Evolutionary conservation across 2,797 vertebrate species (phyloP).

Genomic region (Enteromius trimaculatus): DNA sequence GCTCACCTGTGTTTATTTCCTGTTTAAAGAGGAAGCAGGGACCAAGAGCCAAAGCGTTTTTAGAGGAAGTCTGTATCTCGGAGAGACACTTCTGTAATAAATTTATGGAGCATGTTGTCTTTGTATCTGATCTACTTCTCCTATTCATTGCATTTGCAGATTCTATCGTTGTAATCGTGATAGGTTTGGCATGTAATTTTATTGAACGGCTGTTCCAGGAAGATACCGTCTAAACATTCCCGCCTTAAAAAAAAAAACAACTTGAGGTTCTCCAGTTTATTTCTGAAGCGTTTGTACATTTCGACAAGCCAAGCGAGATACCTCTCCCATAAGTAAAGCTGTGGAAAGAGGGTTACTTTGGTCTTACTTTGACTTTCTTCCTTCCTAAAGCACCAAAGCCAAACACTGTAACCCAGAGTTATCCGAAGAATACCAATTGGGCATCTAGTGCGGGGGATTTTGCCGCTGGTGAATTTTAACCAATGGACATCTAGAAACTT

Average conservation of each 20-base stretch:
- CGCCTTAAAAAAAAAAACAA: conserved; percentile 42
- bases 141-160: conserved; percentile 67
- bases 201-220: conserved; percentile 60
- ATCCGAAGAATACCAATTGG: conserved; percentile 61
- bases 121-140: conserved; percentile 63
- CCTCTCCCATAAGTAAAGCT: conserved; percentile 54
- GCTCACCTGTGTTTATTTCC: conserved; percentile 60
- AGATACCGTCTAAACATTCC: conserved; percentile 56
- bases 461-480: conserved; percentile 75
- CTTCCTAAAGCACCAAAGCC: conserved; percentile 61
- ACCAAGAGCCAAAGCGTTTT: conserved; percentile 43
- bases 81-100: conserved; percentile 63
- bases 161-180: conserved; percentile 64
- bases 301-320: conserved; percentile 54
- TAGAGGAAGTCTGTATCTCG: conserved; percentile 53
- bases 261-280: conserved; percentile 38
- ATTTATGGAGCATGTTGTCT: conserved; percentile 60
- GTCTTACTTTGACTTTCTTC: conserved; percentile 55
- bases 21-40: conserved; percentile 53
- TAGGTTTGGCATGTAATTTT: conserved; percentile 64
- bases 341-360: conserved; percentile 44
- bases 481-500: conserved; percentile 81
- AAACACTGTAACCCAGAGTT: conserved; percentile 55
- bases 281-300: conserved; percentile 53
- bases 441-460: conserved; percentile 66